Evolutionary conservation across 2,797 vertebrate genomes (phyloP).

Genomic region (Karalla daura): DNA sequence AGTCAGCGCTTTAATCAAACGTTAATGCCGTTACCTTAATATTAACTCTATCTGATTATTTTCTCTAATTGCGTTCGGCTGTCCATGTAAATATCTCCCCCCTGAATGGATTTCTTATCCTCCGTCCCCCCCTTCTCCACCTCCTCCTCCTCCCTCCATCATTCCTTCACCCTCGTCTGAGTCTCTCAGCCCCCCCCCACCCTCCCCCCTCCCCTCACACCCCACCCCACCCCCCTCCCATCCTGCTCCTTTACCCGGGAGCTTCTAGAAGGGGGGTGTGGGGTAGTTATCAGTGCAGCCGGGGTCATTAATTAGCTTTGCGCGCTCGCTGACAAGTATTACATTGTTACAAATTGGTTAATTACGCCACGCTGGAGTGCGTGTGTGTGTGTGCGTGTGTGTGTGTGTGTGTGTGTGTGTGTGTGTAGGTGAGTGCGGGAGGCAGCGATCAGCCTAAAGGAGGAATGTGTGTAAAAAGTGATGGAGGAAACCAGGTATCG

Average conservation of each 20-base stretch:
- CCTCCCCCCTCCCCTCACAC: constrained; percentile 1
- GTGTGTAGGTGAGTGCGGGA: constrained; percentile 62
- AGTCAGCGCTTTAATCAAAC: constrained; percentile 6
- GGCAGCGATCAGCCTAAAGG: constrained; percentile 71
- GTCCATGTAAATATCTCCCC: constrained; percentile 29
- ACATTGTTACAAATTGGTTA: constrained; percentile 87
- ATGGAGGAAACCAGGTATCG: constrained; percentile 84
- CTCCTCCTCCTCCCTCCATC: not conserved
- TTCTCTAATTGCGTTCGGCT: constrained; percentile 24
- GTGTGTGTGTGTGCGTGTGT: not conserved
- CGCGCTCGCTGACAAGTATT: constrained; percentile 81
- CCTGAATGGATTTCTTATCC: not conserved
- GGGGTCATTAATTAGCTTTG: constrained; percentile 82
- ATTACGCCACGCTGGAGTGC: constrained; percentile 69
- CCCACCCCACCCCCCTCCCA: constrained; percentile 9
- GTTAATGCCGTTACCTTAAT: constrained; percentile 19
- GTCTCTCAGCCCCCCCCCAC: not conserved
- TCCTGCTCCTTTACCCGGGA: constrained; percentile 23
- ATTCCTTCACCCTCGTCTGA: not conserved
- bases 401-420: constrained; percentile 17
- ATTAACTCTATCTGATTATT: constrained; percentile 28
- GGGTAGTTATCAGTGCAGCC: constrained; percentile 76
- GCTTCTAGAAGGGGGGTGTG: no score
- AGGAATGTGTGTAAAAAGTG: constrained; percentile 70
- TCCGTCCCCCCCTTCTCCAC: not conserved